Evolutionary conservation across 2,797 vertebrate genomes (phyloP).

Genomic region (Anabacerthia variegaticeps): DNA sequence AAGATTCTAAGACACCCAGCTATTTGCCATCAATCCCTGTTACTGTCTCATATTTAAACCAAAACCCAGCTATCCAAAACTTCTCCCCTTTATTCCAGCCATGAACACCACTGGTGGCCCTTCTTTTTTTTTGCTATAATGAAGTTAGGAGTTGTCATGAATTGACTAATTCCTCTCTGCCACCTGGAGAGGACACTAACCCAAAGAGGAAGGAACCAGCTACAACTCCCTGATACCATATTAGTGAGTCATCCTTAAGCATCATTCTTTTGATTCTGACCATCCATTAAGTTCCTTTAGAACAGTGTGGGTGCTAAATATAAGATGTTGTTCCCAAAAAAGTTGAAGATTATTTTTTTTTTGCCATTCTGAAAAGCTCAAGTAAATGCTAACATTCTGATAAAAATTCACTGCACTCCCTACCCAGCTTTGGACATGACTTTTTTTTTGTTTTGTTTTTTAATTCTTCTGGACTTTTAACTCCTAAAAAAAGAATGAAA

Average conservation of each 20-base stretch:
- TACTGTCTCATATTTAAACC: not conserved
- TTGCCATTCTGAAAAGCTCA: not conserved
- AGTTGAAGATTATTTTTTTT: not conserved
- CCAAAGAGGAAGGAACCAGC: not conserved
- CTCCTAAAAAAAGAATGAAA: not conserved
- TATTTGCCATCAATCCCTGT: not conserved
- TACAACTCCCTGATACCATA: not conserved
- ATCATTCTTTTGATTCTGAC: not conserved
- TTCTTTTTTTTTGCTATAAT: not conserved
- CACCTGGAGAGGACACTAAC: not conserved
- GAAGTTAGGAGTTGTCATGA: accelerated
- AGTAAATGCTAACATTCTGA: not conserved
- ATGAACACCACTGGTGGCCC: not conserved
- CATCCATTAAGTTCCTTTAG: not conserved
- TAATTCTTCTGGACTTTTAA: not conserved
- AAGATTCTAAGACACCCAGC: not conserved
- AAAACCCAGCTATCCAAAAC: not conserved
- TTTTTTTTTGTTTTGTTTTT: not conserved
- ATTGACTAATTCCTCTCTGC: not conserved
- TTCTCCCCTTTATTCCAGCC: not conserved
- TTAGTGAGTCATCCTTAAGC: not conserved
- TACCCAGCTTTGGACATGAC: not conserved
- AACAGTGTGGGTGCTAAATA: not conserved
- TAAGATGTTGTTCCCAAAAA: not conserved
- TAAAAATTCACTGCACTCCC: not conserved